These are phyloP conservation scores for Palaemon carinicauda DNA, from an alignment of 1,140 invertebrate genomes.

Conservation along the genomic window DNA sequence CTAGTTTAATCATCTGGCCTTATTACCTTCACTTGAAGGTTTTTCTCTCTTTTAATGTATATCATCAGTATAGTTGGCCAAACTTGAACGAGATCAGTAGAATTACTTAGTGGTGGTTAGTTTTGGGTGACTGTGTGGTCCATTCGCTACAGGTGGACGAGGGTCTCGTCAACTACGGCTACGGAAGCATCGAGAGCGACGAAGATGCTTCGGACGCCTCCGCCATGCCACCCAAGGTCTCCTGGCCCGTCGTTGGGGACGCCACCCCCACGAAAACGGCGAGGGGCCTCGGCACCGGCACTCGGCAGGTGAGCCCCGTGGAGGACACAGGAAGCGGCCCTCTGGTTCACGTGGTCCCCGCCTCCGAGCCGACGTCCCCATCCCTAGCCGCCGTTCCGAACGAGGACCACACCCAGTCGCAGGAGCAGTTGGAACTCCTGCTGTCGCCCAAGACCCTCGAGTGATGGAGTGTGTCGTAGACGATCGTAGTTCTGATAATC, in stretches of 20 bases:
- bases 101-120: neutral
- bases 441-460: slow-evolving; percentile 42
- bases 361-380: neutral
- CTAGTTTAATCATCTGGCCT: no score
- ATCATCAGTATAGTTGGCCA: no score
- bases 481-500: no score
- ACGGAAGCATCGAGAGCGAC: slow-evolving; percentile 15
- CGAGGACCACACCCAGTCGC: slow-evolving; percentile 24
- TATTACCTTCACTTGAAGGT: neutral
- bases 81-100: neutral
- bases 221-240: neutral
- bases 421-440: slow-evolving; percentile 40
- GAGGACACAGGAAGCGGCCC: neutral
- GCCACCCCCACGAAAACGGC: neutral
- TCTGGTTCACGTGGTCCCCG: slow-evolving; percentile 18
- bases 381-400: neutral
- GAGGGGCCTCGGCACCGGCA: neutral
- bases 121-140: neutral
- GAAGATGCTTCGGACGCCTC: neutral
- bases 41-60: neutral
- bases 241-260: neutral
- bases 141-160: slow-evolving; percentile 39
- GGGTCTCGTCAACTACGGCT: slow-evolving; percentile 56
- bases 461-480: neutral
- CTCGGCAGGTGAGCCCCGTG: neutral